Evolutionary conservation across 2,797 vertebrate species (phyloP).

Genomic region (Limosa lapponica): DNA sequence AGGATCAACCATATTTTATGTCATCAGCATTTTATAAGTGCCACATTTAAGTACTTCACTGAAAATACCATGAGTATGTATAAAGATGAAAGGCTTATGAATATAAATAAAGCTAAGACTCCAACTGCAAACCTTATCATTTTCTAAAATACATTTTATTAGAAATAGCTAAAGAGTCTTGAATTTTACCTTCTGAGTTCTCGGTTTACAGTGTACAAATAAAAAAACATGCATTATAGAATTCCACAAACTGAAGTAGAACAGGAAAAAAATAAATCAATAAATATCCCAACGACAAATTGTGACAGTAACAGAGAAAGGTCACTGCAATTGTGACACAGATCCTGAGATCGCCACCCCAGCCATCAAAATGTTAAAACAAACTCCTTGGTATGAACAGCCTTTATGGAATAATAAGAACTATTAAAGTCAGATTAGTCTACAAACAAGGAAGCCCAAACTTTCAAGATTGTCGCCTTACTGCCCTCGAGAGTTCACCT

Average conservation of each 20-base stretch:
- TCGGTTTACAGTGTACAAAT: slow-evolving; percentile 71
- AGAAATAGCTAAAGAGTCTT: slow-evolving; percentile 76
- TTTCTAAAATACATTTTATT: slow-evolving; percentile 81
- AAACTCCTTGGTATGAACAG: slow-evolving; percentile 53
- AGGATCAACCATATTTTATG: slow-evolving; percentile 84
- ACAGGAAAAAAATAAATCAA: slow-evolving; percentile 54
- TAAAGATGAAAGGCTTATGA: slow-evolving; percentile 86
- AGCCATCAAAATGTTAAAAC: slow-evolving; percentile 55
- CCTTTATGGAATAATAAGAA: slow-evolving; percentile 64
- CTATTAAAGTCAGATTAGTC: slow-evolving; percentile 71
- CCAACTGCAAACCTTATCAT: slow-evolving; percentile 83
- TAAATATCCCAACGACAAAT: slow-evolving; percentile 53
- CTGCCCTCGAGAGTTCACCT: slow-evolving; percentile 93
- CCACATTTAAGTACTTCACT: slow-evolving; percentile 83
- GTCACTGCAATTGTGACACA: slow-evolving; percentile 50
- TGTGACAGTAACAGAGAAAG: slow-evolving; percentile 56
- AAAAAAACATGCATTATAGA: slow-evolving; percentile 70
- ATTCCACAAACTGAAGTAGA: slow-evolving; percentile 56
- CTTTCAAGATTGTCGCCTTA: slow-evolving; percentile 79
- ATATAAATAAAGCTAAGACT: slow-evolving; percentile 87
- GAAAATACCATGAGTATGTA: slow-evolving; percentile 82
- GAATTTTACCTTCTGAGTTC: slow-evolving; percentile 76
- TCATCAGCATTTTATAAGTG: slow-evolving; percentile 86
- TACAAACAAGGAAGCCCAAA: slow-evolving; percentile 79
- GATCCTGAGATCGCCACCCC: slow-evolving; percentile 44